Conservation (phyloP, 2,113 vertebrate genomes). For the Prietella phreatophila region DNA sequence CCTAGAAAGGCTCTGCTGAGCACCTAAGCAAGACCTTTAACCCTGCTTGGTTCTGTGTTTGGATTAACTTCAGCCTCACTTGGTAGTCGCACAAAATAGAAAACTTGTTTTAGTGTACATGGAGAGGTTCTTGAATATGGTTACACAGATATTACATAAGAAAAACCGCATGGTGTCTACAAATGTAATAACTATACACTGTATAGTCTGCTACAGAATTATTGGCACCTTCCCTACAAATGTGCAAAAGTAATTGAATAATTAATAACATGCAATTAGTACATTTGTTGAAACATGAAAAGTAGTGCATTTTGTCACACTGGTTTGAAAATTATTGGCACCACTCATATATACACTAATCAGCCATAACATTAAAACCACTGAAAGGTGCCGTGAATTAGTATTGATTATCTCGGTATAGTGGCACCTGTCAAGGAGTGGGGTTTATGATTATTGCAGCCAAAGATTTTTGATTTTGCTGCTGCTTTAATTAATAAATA, state of each 20-base stretch:
- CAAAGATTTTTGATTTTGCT: too few relatives aligned
- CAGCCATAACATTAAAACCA: too few relatives aligned
- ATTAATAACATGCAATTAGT: background rate
- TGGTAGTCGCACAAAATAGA: background rate
- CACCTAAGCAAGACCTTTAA: background rate
- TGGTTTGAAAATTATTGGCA: background rate
- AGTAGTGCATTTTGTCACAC: background rate
- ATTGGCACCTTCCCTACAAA: background rate
- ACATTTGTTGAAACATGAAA: background rate
- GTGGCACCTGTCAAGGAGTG: too few relatives aligned
- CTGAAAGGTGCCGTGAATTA: too few relatives aligned
- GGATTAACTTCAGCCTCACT: background rate
- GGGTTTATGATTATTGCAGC: too few relatives aligned
- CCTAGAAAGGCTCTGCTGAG: background rate
- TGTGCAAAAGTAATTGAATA: background rate
- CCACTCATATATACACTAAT: background rate
- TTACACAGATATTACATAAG: background rate
- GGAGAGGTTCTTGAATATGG: background rate
- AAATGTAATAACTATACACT: slow-evolving; percentile 14
- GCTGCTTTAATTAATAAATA: too few relatives aligned
- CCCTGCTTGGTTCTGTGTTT: background rate
- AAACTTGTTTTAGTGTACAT: background rate
- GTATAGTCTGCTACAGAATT: slow-evolving; percentile 23
- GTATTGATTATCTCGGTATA: too few relatives aligned
- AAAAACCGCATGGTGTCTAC: background rate